Base-by-base conservation (phyloP, 1,140 invertebrate species). In the Rhyacophila brunnea region DNA sequence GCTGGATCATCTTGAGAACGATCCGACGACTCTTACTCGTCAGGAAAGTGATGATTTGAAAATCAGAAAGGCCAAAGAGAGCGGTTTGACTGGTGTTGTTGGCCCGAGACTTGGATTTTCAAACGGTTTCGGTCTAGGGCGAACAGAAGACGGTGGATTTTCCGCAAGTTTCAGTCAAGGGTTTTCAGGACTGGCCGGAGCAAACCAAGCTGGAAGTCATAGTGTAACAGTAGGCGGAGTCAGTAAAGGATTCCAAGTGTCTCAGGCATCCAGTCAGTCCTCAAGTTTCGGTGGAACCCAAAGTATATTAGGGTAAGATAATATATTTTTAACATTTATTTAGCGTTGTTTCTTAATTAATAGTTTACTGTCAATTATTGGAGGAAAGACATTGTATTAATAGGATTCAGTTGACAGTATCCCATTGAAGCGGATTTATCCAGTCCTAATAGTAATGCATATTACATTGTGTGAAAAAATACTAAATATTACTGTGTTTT, bases 1-100 rank as follows among this genome's bases (percentile, higher is more conserved):
- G 0, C 42, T 65, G 5, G 59, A 58, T 11, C 63, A 65, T 19
- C 32, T 65, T 17, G 63, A 65, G 38, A 49, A 60, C 17, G 63
- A 65, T 51, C 63, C 63, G 11, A 65, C 54, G 7, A 65, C 63
- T 1, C 35, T 65, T 6, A 44, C 18, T 2, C 59, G 49, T n/a
- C 51, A 61, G 11, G 62, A 61, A 38, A 55, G 47, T 15, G 56
- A 63, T 38, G 40, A 47, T 13, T 17, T 44, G 23, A 23, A 45
- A 11, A 18, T 13, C n/a, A 34, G 45, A 14, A 53, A 43, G 40
- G 15, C 5, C 36, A 42, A 53, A 18, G 46, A 17, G 15, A 46
- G 47, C 34, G 32, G 13, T 9, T 10, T n/a, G 6, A 35, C 5
- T 14, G 38, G 40, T 19, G 46, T 32, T 2, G 48, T 28, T 6